Evolutionary conservation across 1,140 invertebrate species (phyloP), one percentile per base, ranked within the genome.

Genomic region (Andricus grossulariae): DNA sequence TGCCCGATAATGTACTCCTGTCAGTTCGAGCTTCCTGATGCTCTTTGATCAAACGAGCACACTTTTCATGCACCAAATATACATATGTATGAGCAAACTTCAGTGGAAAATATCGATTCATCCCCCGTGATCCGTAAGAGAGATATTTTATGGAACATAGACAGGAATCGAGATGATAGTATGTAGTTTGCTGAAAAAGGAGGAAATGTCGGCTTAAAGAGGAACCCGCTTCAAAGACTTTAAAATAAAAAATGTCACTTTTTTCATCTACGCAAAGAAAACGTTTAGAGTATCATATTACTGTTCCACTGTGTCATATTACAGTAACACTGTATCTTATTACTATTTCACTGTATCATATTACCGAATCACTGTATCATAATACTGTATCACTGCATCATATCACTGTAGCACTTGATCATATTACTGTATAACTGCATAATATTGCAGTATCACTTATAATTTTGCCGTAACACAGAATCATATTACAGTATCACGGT

Each of bases 1-100:
- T 60, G 57, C 19, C 57, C 57, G 57, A 60, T 60, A 60, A 60
- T 60, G 57, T 60, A 60, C 57, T 60, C 21, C 52, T 11, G 52
- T n/a, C 18, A 16, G 52, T 54, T 54, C 8, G 16, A 54, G 57
- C 21, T 60, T 60, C 57, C 19, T 60, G 57, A 60, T 39, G 32
- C 21, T 60, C 57, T 60, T 25, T 60, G 57, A 60, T 60, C 57
- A 60, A 60, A 60, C 21, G 57, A 21, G 57, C 25, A 13, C 21
- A 32, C 57, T 60, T 60, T 60, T 60, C 21, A 39, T 60, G 19
- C 55, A 21, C 19, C 19, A 57, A 57, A 57, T 57, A 57, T 57
- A 32, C 13, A 60, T 25, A 60, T 32, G 21, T 60, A 25, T 60
- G 57, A 60, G 57, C 12, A 60, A 57, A 57, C 55, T 57, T 11